Percentiles rank a stretch among this genome's conserved stretches.
These are phyloP conservation scores for Catostylus mosaicus DNA, from an alignment of 30 jellyfish, hydroid and myxozoan genomes.

Conservation along the genomic window DNA sequence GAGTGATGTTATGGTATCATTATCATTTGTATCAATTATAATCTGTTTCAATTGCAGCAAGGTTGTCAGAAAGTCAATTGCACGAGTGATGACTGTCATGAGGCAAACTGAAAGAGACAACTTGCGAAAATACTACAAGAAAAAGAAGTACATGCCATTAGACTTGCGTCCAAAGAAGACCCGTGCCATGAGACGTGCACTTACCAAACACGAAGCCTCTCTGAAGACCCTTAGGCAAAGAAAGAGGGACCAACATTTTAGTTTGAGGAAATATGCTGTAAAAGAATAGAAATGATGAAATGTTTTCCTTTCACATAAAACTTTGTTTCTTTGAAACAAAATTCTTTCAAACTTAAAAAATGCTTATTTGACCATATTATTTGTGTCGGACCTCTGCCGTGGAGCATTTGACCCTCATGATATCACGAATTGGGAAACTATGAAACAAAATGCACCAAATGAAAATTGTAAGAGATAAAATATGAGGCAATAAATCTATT, in stretches of 20 bases:
- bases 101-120: conserved; percentile 89
- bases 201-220: conserved; percentile 86
- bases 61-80: conserved; percentile 90
- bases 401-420: too few species aligned
- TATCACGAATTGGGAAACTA: too few species aligned
- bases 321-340: too few species aligned
- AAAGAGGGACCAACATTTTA: conserved; percentile 81
- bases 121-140: conserved; percentile 78
- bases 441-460: too few species aligned
- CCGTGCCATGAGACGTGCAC: conserved; percentile 95
- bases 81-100: conserved; percentile 92
- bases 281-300: conserved; percentile 65
- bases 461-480: too few species aligned
- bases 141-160: conserved; percentile 90
- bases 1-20: too few species aligned
- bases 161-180: conserved; percentile 95
- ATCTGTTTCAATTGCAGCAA: conserved; percentile 42
- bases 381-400: too few species aligned
- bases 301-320: too few species aligned
- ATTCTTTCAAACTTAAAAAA: too few species aligned
- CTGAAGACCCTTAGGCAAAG: conserved; percentile 82
- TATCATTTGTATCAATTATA: too few species aligned
- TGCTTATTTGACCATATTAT: too few species aligned
- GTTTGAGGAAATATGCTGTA: conserved; percentile 91
- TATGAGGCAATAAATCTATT: too few species aligned